These are phyloP conservation scores for Calosoma granatense DNA, from an alignment of 1,140 invertebrate genomes.

Conservation along the genomic window DNA sequence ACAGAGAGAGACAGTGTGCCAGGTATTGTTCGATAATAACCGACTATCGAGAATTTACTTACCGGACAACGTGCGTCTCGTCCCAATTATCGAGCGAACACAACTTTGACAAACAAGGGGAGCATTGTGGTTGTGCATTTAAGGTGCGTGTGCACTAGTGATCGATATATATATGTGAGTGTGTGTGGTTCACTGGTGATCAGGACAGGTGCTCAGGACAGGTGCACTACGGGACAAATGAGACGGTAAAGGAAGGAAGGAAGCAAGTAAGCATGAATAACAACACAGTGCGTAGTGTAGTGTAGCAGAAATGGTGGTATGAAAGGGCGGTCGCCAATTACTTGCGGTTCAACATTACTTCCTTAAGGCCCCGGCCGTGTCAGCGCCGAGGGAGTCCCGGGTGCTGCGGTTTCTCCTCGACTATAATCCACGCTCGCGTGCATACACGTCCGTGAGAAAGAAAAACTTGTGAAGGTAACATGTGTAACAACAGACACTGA, in stretches of 20 bases:
- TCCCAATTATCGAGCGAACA: too few species aligned
- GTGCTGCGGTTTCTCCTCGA: too few species aligned
- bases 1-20: too few species aligned
- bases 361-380: background rate
- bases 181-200: too few species aligned
- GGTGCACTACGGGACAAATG: background rate
- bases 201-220: background rate
- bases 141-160: too few species aligned
- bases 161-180: too few species aligned
- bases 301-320: background rate
- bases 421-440: background rate
- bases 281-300: too few species aligned
- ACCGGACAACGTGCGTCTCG: too few species aligned
- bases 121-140: too few species aligned
- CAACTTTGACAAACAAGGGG: too few species aligned
- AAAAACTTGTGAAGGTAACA: background rate
- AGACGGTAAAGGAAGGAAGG: background rate
- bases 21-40: too few species aligned
- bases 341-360: background rate
- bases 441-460: background rate
- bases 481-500: background rate
- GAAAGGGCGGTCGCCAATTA: constrained; percentile 4
- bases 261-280: background rate
- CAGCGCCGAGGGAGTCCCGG: background rate
- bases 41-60: too few species aligned